phyloP scores from a whole-genome alignment of 2,888 invertebrate species.

The Caenorhabditis angaria region DNA sequence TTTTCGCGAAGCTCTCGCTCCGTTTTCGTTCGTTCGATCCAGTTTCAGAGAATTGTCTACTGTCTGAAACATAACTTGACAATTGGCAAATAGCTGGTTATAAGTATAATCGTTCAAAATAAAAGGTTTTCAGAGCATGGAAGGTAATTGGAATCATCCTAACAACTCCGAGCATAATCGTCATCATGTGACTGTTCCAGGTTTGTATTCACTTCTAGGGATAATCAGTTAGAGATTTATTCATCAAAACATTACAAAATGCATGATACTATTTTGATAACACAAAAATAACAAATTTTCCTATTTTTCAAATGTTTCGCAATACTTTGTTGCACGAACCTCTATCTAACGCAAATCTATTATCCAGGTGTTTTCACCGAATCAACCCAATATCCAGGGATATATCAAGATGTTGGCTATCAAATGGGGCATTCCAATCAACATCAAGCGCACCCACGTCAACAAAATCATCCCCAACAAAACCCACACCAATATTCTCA shows the following conservation, averaged over 20 bases:
- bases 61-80: too few relatives aligned
- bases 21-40: background rate
- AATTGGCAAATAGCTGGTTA: too few relatives aligned
- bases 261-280: too few relatives aligned
- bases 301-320: too few relatives aligned
- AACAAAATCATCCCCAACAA: background rate
- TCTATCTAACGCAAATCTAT: too few relatives aligned
- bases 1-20: background rate
- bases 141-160: conserved; percentile 2
- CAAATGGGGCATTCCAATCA: background rate
- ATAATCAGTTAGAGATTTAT: too few relatives aligned
- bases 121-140: background rate
- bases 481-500: background rate
- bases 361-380: background rate
- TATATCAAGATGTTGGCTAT: background rate
- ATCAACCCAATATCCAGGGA: background rate
- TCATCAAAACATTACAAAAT: too few relatives aligned
- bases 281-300: too few relatives aligned
- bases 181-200: background rate
- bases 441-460: background rate
- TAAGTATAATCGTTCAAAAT: too few relatives aligned
- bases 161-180: background rate
- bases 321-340: too few relatives aligned
- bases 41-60: too few relatives aligned
- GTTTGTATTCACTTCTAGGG: background rate